These are phyloP conservation scores for Heliconius cydno DNA, from an alignment of 2,888 invertebrate genomes.

Conservation along the genomic window DNA sequence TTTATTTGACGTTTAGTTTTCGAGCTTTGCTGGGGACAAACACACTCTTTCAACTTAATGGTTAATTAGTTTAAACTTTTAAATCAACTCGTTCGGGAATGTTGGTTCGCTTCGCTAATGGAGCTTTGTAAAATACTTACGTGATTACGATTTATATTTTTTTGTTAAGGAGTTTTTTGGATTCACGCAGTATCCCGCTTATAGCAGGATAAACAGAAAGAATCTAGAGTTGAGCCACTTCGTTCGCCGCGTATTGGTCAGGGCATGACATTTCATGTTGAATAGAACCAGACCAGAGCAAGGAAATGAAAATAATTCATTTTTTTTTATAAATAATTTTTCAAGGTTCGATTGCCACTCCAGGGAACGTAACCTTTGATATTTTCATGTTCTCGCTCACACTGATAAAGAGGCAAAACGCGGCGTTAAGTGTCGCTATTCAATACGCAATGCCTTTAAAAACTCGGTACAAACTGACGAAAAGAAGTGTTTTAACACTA, in stretches of 20 bases:
- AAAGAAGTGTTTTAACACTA: too few relatives aligned
- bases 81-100: constrained; percentile 47
- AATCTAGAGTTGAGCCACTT: not conserved
- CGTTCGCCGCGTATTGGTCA: not conserved
- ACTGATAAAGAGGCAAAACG: too few relatives aligned
- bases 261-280: not conserved
- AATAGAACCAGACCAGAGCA: not conserved
- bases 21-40: constrained; percentile 51
- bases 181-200: not conserved
- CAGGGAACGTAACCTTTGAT: too few relatives aligned
- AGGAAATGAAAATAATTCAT: too few relatives aligned
- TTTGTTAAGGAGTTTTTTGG: not conserved
- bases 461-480: too few relatives aligned
- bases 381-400: too few relatives aligned
- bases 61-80: constrained; percentile 52
- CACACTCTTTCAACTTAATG: constrained; percentile 50
- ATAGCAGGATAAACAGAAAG: not conserved
- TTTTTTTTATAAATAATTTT: too few relatives aligned
- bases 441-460: too few relatives aligned
- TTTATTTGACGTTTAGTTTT: constrained; percentile 50
- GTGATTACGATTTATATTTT: not conserved
- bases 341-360: too few relatives aligned
- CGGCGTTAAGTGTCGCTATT: too few relatives aligned
- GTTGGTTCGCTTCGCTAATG: constrained; percentile 28
- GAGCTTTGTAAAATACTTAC: constrained; percentile 18